phyloP scores from a whole-genome alignment of 1,140 invertebrate genomes.

The Drosophila leontia region DNA sequence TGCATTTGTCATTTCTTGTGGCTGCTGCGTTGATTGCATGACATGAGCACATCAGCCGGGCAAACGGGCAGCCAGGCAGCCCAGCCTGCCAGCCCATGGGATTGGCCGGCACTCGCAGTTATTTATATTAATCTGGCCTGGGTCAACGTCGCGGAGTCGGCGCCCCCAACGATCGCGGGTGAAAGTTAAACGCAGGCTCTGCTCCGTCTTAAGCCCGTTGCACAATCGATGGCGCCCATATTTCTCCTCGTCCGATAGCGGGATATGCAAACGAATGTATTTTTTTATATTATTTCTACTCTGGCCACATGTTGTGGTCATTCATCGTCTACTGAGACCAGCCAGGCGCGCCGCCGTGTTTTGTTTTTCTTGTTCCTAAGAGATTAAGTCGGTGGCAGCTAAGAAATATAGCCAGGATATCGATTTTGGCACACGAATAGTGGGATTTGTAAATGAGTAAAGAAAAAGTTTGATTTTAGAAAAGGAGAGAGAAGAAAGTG shows the following conservation, averaged over 20 bases:
- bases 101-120: conserved; percentile 59
- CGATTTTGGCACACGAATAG: conserved; percentile 23
- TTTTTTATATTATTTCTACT: conserved; percentile 45
- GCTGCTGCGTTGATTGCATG: conserved; percentile 71
- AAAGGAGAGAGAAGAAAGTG: neutral
- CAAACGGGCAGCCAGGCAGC: too few relatives aligned
- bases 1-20: conserved; percentile 68
- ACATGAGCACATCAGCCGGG: conserved; percentile 70
- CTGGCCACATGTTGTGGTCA: conserved; percentile 64
- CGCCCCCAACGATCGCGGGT: conserved; percentile 50
- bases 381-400: conserved; percentile 40
- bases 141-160: conserved; percentile 50
- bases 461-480: neutral
- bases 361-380: conserved; percentile 26
- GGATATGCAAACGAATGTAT: conserved; percentile 41
- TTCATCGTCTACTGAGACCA: conserved; percentile 32
- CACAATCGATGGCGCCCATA: conserved; percentile 71
- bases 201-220: conserved; percentile 59
- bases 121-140: conserved; percentile 78
- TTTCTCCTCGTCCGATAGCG: conserved; percentile 55
- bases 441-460: neutral
- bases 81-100: neutral
- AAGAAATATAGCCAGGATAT: conserved; percentile 53
- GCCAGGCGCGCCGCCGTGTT: conserved; percentile 39
- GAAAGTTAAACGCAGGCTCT: conserved; percentile 57